A percentile compares a stretch with the other conserved stretches of the same genome.
Conservation (phyloP, 1,140 invertebrate genomes). For the Anthonomus grandis region DNA sequence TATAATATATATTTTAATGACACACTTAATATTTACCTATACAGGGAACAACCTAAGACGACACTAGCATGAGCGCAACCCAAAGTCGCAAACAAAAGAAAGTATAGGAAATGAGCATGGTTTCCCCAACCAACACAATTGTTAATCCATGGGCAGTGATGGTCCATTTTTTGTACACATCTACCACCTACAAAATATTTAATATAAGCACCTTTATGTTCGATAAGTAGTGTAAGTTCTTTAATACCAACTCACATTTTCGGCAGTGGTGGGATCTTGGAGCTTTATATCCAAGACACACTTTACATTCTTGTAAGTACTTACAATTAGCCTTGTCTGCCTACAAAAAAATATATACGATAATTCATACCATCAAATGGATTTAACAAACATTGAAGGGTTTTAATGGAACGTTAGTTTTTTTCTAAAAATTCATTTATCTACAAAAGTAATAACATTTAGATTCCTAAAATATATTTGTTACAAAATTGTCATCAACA, state of each 20-base stretch:
- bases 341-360: too few species aligned
- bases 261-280: conserved; percentile 95
- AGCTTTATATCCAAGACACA: conserved; percentile 90
- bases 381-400: too few species aligned
- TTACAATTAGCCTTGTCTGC: too few species aligned
- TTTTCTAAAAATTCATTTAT: too few species aligned
- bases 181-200: conserved; percentile 62
- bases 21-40: conserved; percentile 51
- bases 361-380: too few species aligned
- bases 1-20: not conserved
- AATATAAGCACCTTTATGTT: conserved; percentile 5
- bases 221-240: not conserved
- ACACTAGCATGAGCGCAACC: conserved; percentile 83
- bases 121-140: conserved; percentile 88
- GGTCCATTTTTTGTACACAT: conserved; percentile 97
- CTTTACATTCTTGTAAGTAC: conserved; percentile 81
- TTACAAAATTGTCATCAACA: too few species aligned
- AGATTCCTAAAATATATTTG: too few species aligned
- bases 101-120: conserved; percentile 85
- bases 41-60: conserved; percentile 73
- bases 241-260: conserved; percentile 70
- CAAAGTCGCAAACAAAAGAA: conserved; percentile 83
- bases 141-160: conserved; percentile 93
- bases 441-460: too few species aligned
- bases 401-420: too few species aligned